Evolutionary conservation across 1,140 invertebrate genomes (phyloP), one percentile per base, ranked within the genome.

Genomic region (Aphelinus atriplicis): DNA sequence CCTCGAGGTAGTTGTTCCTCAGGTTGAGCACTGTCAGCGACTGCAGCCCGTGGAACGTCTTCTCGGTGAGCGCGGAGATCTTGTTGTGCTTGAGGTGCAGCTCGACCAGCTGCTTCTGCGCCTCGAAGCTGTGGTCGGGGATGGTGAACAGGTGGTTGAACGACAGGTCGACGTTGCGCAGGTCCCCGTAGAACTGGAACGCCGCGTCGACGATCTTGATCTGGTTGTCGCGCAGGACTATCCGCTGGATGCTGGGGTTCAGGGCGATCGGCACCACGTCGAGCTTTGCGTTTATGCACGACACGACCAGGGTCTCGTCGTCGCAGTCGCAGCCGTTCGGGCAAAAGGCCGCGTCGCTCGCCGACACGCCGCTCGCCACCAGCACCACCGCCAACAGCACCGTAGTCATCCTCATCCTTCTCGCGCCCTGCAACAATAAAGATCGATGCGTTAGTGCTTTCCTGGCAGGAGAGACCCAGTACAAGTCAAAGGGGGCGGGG

Each of bases 181-280:
- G 88, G 75, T 95, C 93, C 0, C 92, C 90, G 84, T 97, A 97
- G 85, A 97, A 96, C 79, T 94, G 93, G 83, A 97, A 95, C 0
- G 90, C 89, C 7, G 92, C 92, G 83, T 96, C 94, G 58, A 97
- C 94, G 42, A 92, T 94, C 84, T 95, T 95, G 80, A 97, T 95
- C 79, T 92, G 92, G 84, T 96, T 97, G 82, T 94, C 94, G 79
- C 92, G 92, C 50, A 97, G 91, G 62, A 94, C 92, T 70, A 96
- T 91, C 45, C 94, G 90, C 84, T 95, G 93, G 69, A 97, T 94
- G 78, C 93, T 94, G 2, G 96, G 96, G 86, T 97, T 97, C 58
- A 97, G 89, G 1, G 95, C 94, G 78, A 97, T 97, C 55, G 96
- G 96, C 60, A 97, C 92, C 10, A 96, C 94, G 86, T 96, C 95